Percentiles rank a stretch among this genome's conserved stretches.
phyloP scores from a whole-genome alignment of 2,113 vertebrate genomes.

The Mus pahari region DNA sequence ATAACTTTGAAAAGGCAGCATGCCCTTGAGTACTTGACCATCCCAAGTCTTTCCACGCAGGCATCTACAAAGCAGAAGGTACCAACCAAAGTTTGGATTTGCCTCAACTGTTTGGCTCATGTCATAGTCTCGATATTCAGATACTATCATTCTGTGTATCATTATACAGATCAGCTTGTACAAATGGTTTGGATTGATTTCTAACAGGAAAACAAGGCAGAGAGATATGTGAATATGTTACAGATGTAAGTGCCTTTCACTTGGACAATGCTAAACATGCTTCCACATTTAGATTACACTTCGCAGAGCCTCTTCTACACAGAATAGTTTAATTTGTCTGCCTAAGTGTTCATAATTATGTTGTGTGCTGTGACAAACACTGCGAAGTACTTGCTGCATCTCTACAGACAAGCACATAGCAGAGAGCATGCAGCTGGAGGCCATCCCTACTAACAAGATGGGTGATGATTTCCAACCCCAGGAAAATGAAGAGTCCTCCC shows the following conservation, averaged over 20 bases:
- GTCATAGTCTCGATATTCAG: constrained; percentile 48
- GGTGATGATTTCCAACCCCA: background rate
- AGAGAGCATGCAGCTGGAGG: constrained; percentile 8
- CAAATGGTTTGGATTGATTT: constrained; percentile 44
- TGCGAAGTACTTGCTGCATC: constrained; percentile 72
- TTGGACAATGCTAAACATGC: constrained; percentile 78
- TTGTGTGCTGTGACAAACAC: constrained; percentile 64
- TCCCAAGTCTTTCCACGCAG: background rate
- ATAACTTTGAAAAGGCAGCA: constrained; percentile 32
- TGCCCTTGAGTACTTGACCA: constrained; percentile 13
- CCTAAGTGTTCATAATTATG: constrained; percentile 74
- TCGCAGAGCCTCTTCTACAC: constrained; percentile 72
- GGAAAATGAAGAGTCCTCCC: background rate
- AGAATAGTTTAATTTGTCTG: constrained; percentile 84
- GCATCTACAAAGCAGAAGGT: constrained; percentile 5
- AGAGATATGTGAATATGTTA: constrained; percentile 66
- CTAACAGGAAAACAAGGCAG: constrained; percentile 68
- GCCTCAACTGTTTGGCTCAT: background rate
- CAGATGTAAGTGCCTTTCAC: constrained; percentile 67
- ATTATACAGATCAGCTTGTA: background rate
- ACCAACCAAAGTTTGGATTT: background rate
- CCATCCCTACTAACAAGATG: background rate
- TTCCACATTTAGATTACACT: constrained; percentile 76
- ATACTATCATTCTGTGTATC: constrained; percentile 39
- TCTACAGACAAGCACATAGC: constrained; percentile 9